Evolutionary conservation across 2,113 vertebrate genomes (phyloP).

Genomic region (Cyprinodon variegatus): DNA sequence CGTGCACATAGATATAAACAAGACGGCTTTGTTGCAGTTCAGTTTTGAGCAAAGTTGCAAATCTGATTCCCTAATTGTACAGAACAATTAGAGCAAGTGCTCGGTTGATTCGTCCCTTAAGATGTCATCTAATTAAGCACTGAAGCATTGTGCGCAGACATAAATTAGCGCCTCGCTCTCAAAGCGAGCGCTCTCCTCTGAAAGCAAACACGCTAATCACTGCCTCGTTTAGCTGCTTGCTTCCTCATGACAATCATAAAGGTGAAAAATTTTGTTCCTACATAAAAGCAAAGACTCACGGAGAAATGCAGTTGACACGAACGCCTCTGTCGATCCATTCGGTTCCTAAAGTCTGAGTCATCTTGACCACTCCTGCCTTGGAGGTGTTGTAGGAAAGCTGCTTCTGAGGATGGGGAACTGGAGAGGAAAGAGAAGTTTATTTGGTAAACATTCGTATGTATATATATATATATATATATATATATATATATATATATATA

Average conservation of each 20-base stretch:
- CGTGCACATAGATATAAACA: conserved; percentile 80
- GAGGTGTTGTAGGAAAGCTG: conserved; percentile 84
- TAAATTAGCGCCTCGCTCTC: conserved; percentile 77
- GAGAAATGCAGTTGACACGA: conserved; percentile 83
- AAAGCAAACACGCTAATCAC: conserved; percentile 69
- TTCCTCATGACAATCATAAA: conserved; percentile 27
- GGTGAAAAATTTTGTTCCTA: conserved; percentile 11
- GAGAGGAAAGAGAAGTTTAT: conserved; percentile 3
- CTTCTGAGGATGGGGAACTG: conserved; percentile 84
- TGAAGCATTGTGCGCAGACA: conserved; percentile 75
- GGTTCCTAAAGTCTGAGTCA: conserved; percentile 83
- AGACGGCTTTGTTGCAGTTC: conserved; percentile 73
- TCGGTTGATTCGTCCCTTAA: conserved; percentile 82
- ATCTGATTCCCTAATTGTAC: conserved; percentile 85
- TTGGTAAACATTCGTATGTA: no score
- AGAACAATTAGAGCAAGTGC: conserved; percentile 83
- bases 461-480: no score
- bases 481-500: no score
- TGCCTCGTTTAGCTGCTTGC: conserved; percentile 32
- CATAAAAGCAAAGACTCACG: conserved; percentile 69
- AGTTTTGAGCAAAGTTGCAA: conserved; percentile 77
- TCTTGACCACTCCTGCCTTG: conserved; percentile 82
- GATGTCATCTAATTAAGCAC: conserved; percentile 82
- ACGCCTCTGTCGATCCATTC: conserved; percentile 85
- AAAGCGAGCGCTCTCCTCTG: conserved; percentile 57